Percentiles rank a stretch among this genome's conserved stretches.
Conservation (phyloP, 2,888 invertebrate genomes). For the Hirtodrosophila cameraria region DNA sequence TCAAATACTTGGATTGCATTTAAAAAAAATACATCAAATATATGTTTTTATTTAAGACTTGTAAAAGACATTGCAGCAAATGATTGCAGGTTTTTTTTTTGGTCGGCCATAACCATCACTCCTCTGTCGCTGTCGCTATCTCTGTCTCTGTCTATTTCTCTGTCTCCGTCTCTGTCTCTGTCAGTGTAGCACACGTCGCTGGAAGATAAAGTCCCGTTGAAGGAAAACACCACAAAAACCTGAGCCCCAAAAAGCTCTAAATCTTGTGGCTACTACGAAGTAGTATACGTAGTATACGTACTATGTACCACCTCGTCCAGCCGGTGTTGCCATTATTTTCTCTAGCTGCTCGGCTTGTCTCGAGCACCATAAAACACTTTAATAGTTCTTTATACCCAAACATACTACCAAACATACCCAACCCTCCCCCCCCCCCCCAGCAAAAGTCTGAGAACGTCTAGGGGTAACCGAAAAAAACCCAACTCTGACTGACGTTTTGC, state of each 20-base stretch:
- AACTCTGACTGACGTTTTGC: conserved; percentile 50
- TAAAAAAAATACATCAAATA: background rate
- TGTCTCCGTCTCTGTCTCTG: conserved; percentile 2
- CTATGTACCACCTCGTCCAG: conserved; percentile 57
- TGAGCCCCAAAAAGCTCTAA: conserved; percentile 62
- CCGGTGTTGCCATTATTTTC: conserved; percentile 82
- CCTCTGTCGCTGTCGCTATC: no score
- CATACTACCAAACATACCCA: conserved; percentile 10
- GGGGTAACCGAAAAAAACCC: conserved; percentile 3
- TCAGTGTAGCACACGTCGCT: conserved; percentile 44
- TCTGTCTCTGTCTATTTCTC: conserved; percentile 3
- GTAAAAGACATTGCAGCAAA: conserved; percentile 25
- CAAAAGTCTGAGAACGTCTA: background rate
- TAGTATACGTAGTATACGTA: background rate
- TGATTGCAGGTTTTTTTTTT: conserved; percentile 16
- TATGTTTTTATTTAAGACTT: background rate
- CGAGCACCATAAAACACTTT: conserved; percentile 84
- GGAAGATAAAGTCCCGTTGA: conserved; percentile 54
- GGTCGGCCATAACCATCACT: conserved; percentile 27
- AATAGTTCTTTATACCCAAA: conserved; percentile 81
- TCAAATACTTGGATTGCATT: background rate
- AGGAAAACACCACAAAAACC: conserved; percentile 60
- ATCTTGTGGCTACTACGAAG: conserved; percentile 52
- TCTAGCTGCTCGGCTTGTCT: conserved; percentile 79
- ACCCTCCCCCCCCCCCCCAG: no score